Percentiles rank a stretch among this genome's conserved stretches.
Evolutionary conservation across 2,888 invertebrate species (phyloP).

Genomic region (Serripes groenlandicus): DNA sequence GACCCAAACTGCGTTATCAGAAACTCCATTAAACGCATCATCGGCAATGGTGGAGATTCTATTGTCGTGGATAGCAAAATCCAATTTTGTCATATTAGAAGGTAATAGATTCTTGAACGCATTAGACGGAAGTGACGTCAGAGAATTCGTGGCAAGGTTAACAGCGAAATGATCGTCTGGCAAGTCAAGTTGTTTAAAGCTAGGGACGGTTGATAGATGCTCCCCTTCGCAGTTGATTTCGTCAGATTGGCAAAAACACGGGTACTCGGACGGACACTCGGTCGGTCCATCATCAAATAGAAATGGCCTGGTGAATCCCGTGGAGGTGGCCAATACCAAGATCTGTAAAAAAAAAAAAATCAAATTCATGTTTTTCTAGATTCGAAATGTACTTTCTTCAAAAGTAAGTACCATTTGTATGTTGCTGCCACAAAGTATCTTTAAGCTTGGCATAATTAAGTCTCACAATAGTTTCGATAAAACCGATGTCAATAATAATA

Average conservation of each 20-base stretch:
- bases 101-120: not conserved
- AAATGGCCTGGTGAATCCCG: not conserved
- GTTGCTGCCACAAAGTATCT: too few species aligned
- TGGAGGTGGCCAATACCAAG: not conserved
- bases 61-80: not conserved
- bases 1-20: not conserved
- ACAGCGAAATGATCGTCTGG: constrained; percentile 5
- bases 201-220: not conserved
- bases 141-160: not conserved
- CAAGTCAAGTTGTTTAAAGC: not conserved
- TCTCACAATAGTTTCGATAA: too few species aligned
- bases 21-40: not conserved
- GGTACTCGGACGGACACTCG: not conserved
- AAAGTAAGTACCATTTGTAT: too few species aligned
- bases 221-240: not conserved
- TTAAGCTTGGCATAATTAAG: too few species aligned
- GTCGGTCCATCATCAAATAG: not conserved
- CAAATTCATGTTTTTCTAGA: not conserved
- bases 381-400: not conserved
- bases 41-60: not conserved
- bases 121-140: not conserved
- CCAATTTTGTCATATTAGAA: not conserved
- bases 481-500: too few species aligned
- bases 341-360: not conserved
- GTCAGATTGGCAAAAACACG: not conserved